Base-by-base conservation (phyloP, 1,140 invertebrate genomes). In the Pseudobourletiella spinata region DNA sequence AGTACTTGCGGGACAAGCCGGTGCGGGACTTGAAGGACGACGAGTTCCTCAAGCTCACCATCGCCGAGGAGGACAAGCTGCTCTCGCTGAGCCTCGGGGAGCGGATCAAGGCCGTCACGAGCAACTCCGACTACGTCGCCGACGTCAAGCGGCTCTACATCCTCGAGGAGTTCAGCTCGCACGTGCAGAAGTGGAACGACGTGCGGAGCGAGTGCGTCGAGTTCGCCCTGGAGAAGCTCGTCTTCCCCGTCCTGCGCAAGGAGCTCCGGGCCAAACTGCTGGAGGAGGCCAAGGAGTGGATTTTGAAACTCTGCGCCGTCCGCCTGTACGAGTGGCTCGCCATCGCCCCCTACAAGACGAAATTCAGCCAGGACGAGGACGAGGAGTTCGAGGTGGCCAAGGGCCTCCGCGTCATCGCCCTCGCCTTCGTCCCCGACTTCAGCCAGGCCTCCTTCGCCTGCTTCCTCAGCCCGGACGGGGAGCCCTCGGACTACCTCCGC, bases 141-240 rank as follows among this genome's bases (percentile, higher is more conserved):
- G 93, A 98, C 78, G 84, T 92, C 39, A 91, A 94, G 70, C 86
- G 91, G 62, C 77, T 97, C 0, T 97, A 94, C 74, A 39, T 55
- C 26, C 72, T 88, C 80, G 96, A 99, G 78, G 96, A 98, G 75
- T 98, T 95, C 74, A 94, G 89, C 70, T 91, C 92, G 69, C 86
- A 88, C 67, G 95, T 97, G 0, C 88, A 97, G 72, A 89, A 95
- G 63, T 99, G 97, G 97, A 99, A 99, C 74, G 80, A 85, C 0
- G 72, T 97, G 50, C 79, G 96, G 30, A 83, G 83, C 0, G 85
- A 92, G 68, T 89, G 91, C 60, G 86, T 99, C 0, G 87, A 94
- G 66, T 78, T 89, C 54, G 92, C 95, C 0, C 79, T 98, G 8
- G 88, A 82, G 6, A 86, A 89, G 66, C 88, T 95, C 74, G 81